Evolutionary conservation across 2,113 vertebrate genomes (phyloP).

Genomic region (Heloderma charlesbogerti): DNA sequence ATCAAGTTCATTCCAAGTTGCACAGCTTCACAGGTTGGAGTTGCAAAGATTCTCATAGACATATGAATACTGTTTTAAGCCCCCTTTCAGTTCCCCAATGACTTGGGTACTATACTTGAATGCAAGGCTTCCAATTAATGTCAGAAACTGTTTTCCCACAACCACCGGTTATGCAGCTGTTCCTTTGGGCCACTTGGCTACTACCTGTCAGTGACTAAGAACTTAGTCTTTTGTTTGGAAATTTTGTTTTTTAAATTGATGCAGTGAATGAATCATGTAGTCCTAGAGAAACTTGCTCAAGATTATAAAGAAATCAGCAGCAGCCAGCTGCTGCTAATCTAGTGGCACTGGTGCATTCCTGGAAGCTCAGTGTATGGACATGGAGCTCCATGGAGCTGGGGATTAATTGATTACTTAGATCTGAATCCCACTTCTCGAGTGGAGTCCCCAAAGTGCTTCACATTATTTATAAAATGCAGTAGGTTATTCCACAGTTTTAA

Average conservation of each 20-base stretch:
- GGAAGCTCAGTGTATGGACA: background rate
- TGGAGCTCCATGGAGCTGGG: background rate
- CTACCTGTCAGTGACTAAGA: background rate
- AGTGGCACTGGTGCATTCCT: background rate
- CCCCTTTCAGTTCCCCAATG: background rate
- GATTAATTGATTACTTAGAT: background rate
- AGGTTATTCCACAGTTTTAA: background rate
- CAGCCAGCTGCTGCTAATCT: background rate
- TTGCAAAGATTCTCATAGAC: background rate
- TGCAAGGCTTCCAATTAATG: background rate
- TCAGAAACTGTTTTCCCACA: background rate
- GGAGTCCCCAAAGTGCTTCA: background rate
- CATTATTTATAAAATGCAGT: background rate
- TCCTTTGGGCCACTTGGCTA: background rate
- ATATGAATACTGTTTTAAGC: background rate
- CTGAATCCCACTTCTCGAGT: background rate
- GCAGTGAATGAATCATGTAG: background rate
- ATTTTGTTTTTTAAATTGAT: background rate
- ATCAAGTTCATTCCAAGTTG: background rate
- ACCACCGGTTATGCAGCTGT: background rate
- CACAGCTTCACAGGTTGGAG: background rate
- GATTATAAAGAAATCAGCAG: background rate
- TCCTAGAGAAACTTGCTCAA: no score
- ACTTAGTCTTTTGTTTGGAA: background rate
- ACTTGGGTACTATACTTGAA: background rate